phyloP scores from a whole-genome alignment of 2,797 vertebrate genomes.

The Darevskia nairensis region DNA sequence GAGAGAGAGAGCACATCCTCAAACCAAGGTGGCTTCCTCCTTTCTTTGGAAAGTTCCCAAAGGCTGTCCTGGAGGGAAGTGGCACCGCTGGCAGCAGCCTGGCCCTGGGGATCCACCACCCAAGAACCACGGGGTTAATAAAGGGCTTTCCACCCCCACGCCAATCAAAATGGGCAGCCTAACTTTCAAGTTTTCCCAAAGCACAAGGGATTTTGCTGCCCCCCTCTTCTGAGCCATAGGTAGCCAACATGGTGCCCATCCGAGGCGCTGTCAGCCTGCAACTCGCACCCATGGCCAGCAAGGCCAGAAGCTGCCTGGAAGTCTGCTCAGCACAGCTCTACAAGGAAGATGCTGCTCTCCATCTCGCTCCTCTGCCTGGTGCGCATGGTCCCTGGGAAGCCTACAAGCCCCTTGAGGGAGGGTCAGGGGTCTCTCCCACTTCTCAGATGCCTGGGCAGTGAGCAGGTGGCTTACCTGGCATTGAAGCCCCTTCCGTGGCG shows the following conservation, averaged over 20 bases:
- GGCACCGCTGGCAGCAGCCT: neutral
- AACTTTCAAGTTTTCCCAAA: too few relatives aligned
- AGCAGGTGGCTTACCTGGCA: slow-evolving; percentile 82
- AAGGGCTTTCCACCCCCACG: too few relatives aligned
- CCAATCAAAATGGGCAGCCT: neutral
- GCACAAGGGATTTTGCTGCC: too few relatives aligned
- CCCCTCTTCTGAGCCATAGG: too few relatives aligned
- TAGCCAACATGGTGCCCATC: too few relatives aligned
- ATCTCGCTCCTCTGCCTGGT: neutral
- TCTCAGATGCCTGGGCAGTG: too few relatives aligned
- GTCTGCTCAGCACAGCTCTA: neutral
- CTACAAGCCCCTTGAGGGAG: neutral
- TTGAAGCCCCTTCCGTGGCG: slow-evolving; percentile 97
- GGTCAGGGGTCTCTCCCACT: neutral
- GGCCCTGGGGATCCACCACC: neutral
- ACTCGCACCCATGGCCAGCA: too few relatives aligned
- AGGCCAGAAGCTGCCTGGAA: neutral
- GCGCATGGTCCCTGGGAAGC: neutral
- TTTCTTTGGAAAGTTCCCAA: neutral
- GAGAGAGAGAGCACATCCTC: too few relatives aligned
- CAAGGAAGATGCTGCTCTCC: neutral
- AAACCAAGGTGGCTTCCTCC: neutral
- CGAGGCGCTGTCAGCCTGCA: neutral
- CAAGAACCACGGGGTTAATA: too few relatives aligned
- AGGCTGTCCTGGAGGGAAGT: neutral